phyloP scores from a whole-genome alignment of 2,888 invertebrate genomes.

The Pammene aurita region DNA sequence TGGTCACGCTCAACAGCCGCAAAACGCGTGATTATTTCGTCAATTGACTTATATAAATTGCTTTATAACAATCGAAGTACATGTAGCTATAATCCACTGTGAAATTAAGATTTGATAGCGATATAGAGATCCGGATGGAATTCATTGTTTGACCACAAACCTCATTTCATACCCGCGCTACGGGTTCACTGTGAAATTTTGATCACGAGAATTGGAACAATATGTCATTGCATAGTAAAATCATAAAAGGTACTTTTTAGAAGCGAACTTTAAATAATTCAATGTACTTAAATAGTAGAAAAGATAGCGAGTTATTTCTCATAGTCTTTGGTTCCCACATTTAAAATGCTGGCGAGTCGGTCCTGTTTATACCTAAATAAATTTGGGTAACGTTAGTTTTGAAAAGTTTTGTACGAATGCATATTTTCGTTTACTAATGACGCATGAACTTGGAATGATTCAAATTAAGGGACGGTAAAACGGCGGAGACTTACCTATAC shows the following conservation, averaged over 20 bases:
- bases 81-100: conserved; percentile 67
- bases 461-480: too few species aligned
- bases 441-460: too few species aligned
- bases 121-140: conserved; percentile 52
- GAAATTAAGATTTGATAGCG: conserved; percentile 71
- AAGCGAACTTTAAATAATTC: not conserved
- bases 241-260: not conserved
- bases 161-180: conserved; percentile 70
- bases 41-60: conserved; percentile 58
- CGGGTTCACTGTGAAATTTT: conserved; percentile 65
- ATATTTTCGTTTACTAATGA: too few species aligned
- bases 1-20: conserved; percentile 56
- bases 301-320: too few species aligned
- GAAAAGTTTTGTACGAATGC: too few species aligned
- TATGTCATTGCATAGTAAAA: conserved; percentile 24
- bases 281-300: not conserved
- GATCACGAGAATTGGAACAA: conserved; percentile 54
- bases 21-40: conserved; percentile 49
- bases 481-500: too few species aligned
- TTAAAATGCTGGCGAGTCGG: too few species aligned
- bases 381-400: too few species aligned
- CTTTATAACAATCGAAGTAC: conserved; percentile 52
- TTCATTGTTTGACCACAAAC: conserved; percentile 79
- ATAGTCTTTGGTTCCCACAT: too few species aligned
- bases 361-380: too few species aligned